Evolutionary conservation across 1,140 invertebrate genomes (phyloP).

Genomic region (Antheraea pernyi): DNA sequence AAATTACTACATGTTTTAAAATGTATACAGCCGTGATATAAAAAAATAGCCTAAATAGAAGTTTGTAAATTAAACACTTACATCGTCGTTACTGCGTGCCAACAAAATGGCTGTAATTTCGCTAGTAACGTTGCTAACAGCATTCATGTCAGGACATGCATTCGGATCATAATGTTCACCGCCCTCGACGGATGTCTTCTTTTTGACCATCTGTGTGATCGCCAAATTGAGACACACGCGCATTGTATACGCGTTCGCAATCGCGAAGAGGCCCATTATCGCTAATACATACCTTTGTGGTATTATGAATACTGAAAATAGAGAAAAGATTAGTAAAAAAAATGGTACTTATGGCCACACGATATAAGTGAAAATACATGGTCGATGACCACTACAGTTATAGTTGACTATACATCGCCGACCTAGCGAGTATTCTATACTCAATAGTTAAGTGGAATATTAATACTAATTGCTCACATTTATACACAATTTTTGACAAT

Average conservation of each 20-base stretch:
- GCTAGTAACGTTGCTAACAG: constrained; percentile 30
- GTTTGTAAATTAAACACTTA: constrained; percentile 27
- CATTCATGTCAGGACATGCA: constrained; percentile 43
- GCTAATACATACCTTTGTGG: constrained; percentile 78
- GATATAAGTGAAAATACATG: too few relatives aligned
- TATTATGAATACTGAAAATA: constrained; percentile 67
- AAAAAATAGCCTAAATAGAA: too few relatives aligned
- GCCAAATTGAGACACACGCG: constrained; percentile 86
- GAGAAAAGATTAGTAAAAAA: too few relatives aligned
- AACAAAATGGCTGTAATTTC: not conserved
- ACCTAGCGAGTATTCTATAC: too few relatives aligned
- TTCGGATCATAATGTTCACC: constrained; percentile 53
- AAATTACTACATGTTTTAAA: too few relatives aligned
- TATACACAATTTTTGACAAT: too few relatives aligned
- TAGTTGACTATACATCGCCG: too few relatives aligned
- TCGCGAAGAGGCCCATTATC: constrained; percentile 82
- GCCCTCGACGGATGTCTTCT: constrained; percentile 39
- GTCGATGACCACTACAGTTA: too few relatives aligned
- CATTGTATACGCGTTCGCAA: constrained; percentile 85
- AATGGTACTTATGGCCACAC: too few relatives aligned
- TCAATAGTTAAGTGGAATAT: too few relatives aligned
- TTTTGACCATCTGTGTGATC: constrained; percentile 85
- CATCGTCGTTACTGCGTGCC: constrained; percentile 19
- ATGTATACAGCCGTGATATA: too few relatives aligned
- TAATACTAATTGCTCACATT: too few relatives aligned